Percentiles rank a stretch among this genome's conserved stretches.
phyloP scores from a whole-genome alignment of 2,113 vertebrate species.

The Sapajus apella region DNA sequence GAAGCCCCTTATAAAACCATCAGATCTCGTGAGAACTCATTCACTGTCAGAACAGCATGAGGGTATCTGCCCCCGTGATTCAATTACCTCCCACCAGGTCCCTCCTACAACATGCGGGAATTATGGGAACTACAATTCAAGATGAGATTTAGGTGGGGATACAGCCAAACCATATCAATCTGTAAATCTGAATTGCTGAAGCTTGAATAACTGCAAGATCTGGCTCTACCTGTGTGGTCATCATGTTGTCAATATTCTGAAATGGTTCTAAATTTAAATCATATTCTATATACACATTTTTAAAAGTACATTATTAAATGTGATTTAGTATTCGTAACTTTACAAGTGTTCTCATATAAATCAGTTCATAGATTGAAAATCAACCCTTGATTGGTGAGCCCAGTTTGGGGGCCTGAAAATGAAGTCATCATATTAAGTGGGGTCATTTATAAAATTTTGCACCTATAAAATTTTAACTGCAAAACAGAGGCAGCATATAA shows the following conservation, averaged over 20 bases:
- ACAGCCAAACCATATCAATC: too few relatives aligned
- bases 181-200: too few relatives aligned
- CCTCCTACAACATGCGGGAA: too few relatives aligned
- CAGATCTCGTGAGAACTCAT: too few relatives aligned
- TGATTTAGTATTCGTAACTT: not conserved
- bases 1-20: too few relatives aligned
- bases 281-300: not conserved
- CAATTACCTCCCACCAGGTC: too few relatives aligned
- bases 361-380: not conserved
- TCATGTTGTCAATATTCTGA: not conserved
- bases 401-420: not conserved
- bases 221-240: not conserved
- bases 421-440: rapidly evolving
- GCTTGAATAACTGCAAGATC: not conserved
- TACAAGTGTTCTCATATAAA: not conserved
- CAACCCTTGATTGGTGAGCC: not conserved
- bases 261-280: not conserved
- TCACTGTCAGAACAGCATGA: too few relatives aligned
- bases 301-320: not conserved
- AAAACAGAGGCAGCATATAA: not conserved
- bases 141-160: too few relatives aligned
- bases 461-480: not conserved
- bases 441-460: not conserved
- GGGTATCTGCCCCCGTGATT: too few relatives aligned
- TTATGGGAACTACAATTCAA: too few relatives aligned